These are phyloP conservation scores for Aspidoscelis tigris DNA, from an alignment of 2,113 vertebrate genomes.

Conservation along the genomic window DNA sequence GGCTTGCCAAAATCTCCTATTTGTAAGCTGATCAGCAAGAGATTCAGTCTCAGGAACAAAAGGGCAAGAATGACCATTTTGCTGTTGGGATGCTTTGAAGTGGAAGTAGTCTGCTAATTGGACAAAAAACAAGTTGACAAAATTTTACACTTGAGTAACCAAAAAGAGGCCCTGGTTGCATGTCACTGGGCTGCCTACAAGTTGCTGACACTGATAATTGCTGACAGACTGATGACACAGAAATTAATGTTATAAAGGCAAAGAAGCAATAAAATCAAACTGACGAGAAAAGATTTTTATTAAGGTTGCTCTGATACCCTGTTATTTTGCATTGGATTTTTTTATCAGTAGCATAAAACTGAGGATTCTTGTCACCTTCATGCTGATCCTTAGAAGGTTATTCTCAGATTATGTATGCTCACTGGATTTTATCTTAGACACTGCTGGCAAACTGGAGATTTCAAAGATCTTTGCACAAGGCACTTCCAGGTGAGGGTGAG, in stretches of 20 bases:
- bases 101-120: slow-evolving; percentile 13
- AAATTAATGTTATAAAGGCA: slow-evolving; percentile 21
- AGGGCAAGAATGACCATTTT: slow-evolving; percentile 2
- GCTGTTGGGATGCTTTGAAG: not conserved
- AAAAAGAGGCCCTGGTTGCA: slow-evolving; percentile 8
- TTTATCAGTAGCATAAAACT: not conserved
- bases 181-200: slow-evolving; percentile 22
- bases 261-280: slow-evolving; percentile 30
- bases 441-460: not conserved
- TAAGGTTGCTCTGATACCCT: slow-evolving; percentile 9
- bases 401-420: not conserved
- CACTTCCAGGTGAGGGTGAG: not conserved
- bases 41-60: slow-evolving; percentile 15
- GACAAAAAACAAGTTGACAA: slow-evolving; percentile 33
- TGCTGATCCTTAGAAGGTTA: not conserved
- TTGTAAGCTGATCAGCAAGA: not conserved
- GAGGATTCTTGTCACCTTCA: not conserved
- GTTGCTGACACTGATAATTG: slow-evolving; percentile 7
- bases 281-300: slow-evolving; percentile 18
- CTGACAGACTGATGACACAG: not conserved
- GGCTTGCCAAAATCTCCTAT: slow-evolving; percentile 12
- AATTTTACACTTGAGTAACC: slow-evolving; percentile 14
- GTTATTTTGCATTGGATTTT: slow-evolving; percentile 27
- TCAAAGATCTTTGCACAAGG: not conserved
- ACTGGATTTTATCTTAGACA: not conserved